These are phyloP conservation scores for Camponotus pennsylvanicus DNA, from an alignment of 1,140 invertebrate genomes.

Conservation along the genomic window DNA sequence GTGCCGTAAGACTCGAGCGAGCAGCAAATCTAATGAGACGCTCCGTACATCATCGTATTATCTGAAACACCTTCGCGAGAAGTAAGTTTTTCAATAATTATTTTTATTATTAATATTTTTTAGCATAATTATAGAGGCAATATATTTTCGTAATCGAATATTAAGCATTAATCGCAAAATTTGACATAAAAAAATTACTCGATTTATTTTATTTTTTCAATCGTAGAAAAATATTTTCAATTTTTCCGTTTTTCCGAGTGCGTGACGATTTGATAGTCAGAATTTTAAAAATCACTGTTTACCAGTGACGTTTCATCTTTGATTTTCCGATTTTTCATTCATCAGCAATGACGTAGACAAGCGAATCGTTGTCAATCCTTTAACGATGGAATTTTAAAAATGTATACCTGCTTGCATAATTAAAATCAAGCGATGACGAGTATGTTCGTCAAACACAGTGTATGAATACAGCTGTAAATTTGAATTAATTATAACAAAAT, in stretches of 20 bases:
- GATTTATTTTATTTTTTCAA: background rate
- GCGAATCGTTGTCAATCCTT: background rate
- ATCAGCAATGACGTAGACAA: background rate
- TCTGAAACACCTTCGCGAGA: no score
- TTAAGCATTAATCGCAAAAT: background rate
- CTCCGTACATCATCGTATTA: no score
- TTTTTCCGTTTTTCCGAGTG: background rate
- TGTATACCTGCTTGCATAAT: no score
- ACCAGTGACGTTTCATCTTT: background rate
- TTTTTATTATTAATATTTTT: background rate
- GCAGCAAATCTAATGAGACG: no score
- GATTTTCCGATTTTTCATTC: conserved; percentile 10
- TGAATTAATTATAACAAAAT: no score
- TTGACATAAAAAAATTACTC: background rate
- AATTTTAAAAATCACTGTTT: conserved; percentile 19
- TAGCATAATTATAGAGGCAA: background rate
- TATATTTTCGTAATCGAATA: background rate
- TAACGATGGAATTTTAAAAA: no score
- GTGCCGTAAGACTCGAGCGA: no score
- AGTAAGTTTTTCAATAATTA: background rate
- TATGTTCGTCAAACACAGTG: no score
- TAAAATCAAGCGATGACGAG: no score
- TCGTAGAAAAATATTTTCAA: conserved; percentile 3
- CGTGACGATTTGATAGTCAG: background rate
- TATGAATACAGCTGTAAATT: no score